phyloP scores from a whole-genome alignment of 2,888 invertebrate genomes.

The Oxyteleia sp. region DNA sequence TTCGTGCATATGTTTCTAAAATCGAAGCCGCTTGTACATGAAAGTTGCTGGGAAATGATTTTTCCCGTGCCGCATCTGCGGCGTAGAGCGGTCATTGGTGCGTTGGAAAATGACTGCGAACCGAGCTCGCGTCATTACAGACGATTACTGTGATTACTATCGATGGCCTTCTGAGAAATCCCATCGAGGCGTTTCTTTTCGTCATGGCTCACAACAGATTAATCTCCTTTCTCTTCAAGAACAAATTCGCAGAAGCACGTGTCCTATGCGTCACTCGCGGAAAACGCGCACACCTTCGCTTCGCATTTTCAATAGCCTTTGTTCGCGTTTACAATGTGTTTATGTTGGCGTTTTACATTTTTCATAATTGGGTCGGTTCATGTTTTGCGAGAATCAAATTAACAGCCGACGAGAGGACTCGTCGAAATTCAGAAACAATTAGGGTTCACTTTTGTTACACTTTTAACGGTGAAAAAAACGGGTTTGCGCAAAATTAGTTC shows the following conservation, averaged over 20 bases:
- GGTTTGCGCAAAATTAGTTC: neutral
- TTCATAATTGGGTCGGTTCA: neutral
- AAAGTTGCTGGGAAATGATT: slow-evolving; percentile 51
- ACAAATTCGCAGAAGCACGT: slow-evolving; percentile 53
- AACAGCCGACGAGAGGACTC: neutral
- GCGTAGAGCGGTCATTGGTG: slow-evolving; percentile 9
- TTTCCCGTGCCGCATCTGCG: slow-evolving; percentile 33
- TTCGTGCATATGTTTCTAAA: neutral
- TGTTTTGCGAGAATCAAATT: neutral
- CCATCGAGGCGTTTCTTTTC: slow-evolving; percentile 59
- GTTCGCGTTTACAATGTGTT: slow-evolving; percentile 19
- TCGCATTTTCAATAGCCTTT: slow-evolving; percentile 41
- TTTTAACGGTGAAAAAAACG: neutral
- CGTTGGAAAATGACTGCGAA: slow-evolving; percentile 18
- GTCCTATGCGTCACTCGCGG: slow-evolving; percentile 44
- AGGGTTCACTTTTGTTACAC: neutral
- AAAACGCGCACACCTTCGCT: slow-evolving; percentile 50
- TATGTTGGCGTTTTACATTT: neutral
- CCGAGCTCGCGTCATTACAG: slow-evolving; percentile 35
- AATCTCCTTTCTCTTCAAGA: slow-evolving; percentile 68
- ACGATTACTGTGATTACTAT: slow-evolving; percentile 64
- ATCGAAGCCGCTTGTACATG: slow-evolving; percentile 9
- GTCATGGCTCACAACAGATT: slow-evolving; percentile 65
- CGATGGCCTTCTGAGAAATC: slow-evolving; percentile 66
- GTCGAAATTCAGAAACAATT: neutral